Evolutionary conservation across 2,888 invertebrate genomes (phyloP).

Genomic region (Oscheius sp.): DNA sequence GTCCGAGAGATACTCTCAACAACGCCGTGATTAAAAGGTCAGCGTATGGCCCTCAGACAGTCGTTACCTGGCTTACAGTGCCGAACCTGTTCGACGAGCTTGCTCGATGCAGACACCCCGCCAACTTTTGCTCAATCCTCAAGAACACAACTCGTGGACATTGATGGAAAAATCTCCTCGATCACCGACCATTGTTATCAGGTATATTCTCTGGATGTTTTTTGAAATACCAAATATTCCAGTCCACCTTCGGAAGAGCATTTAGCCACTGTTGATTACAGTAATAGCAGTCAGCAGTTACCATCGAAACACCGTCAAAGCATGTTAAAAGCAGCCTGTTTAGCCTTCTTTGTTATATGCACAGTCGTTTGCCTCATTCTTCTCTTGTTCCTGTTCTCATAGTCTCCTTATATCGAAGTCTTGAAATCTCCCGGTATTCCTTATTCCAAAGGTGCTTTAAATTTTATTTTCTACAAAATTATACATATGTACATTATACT

Average conservation of each 20-base stretch:
- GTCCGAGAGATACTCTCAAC: constrained; percentile 18
- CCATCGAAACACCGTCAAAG: constrained; percentile 18
- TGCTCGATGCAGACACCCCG: constrained; percentile 13
- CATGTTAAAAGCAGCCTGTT: constrained; percentile 11
- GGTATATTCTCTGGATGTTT: neutral
- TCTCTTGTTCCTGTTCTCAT: constrained; percentile 5
- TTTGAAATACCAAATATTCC: neutral
- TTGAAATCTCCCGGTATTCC: constrained; percentile 23
- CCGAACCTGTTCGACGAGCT: constrained; percentile 9
- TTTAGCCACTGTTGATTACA: neutral
- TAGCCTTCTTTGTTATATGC: constrained; percentile 14
- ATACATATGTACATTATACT: constrained; percentile 1
- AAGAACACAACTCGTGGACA: neutral
- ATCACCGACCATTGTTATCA: constrained; percentile 29
- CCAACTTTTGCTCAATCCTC: constrained; percentile 15
- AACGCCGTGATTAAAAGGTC: constrained; percentile 14
- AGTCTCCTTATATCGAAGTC: neutral
- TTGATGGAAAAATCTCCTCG: neutral
- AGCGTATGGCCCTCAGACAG: neutral
- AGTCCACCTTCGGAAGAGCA: constrained; percentile 30
- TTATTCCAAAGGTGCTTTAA: constrained; percentile 31
- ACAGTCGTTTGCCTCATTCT: constrained; percentile 11
- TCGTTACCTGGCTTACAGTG: constrained; percentile 6
- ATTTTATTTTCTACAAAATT: neutral
- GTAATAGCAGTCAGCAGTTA: neutral